These are phyloP conservation scores for Aethina tumida DNA, from an alignment of 1,140 invertebrate genomes.

Conservation along the genomic window DNA sequence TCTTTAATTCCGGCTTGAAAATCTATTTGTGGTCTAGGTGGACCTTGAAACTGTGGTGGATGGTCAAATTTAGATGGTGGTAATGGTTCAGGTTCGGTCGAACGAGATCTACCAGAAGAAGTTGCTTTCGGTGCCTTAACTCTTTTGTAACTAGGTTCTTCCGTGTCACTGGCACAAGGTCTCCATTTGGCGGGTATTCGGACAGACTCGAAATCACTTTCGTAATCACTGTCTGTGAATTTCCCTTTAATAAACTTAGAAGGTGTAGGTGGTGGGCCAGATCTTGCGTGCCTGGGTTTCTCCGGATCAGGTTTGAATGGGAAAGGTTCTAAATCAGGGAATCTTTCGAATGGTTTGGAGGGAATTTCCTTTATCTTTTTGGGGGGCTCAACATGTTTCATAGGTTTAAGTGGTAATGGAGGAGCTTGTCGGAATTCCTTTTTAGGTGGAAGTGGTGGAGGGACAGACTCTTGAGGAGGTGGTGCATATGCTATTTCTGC, in stretches of 20 bases:
- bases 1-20: slow-evolving; percentile 26
- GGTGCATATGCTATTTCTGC: slow-evolving; percentile 54
- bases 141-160: slow-evolving; percentile 47
- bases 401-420: slow-evolving; percentile 35
- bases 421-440: slow-evolving; percentile 38
- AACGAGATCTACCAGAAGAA: slow-evolving; percentile 38
- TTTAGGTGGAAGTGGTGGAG: slow-evolving; percentile 38
- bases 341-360: slow-evolving; percentile 34
- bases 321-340: slow-evolving; percentile 44
- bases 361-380: slow-evolving; percentile 21
- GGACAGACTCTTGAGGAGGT: slow-evolving; percentile 29
- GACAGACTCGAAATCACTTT: slow-evolving; percentile 53
- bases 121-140: slow-evolving; percentile 41
- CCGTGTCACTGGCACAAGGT: slow-evolving; percentile 54
- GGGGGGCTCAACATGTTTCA: slow-evolving; percentile 22
- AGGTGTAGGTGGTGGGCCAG: slow-evolving; percentile 45
- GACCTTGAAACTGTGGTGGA: slow-evolving; percentile 39
- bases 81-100: slow-evolving; percentile 44
- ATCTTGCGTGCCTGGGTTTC: slow-evolving; percentile 31
- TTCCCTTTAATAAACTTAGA: slow-evolving; percentile 51
- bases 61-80: slow-evolving; percentile 50
- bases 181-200: slow-evolving; percentile 49
- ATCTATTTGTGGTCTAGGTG: slow-evolving; percentile 38
- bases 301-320: slow-evolving; percentile 39
- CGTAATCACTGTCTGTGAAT: slow-evolving; percentile 58